Percentiles rank a stretch among this genome's conserved stretches.
Conservation (phyloP, 2,888 invertebrate genomes). For the Spisula solida region DNA sequence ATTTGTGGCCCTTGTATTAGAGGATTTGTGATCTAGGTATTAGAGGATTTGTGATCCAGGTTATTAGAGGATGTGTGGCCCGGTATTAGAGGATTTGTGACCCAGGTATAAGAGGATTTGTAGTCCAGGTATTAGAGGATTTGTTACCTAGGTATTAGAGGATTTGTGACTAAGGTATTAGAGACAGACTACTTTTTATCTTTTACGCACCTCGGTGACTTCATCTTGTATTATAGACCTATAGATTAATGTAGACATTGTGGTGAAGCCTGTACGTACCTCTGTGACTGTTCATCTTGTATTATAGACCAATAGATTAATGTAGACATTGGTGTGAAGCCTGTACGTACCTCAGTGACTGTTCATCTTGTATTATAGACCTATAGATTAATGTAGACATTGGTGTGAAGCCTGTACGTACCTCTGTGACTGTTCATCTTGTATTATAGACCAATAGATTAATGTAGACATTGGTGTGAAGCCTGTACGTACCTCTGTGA, state of each 20-base stretch:
- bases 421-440: constrained; percentile 41
- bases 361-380: constrained; percentile 59
- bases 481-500: constrained; percentile 89
- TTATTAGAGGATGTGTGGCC: no score
- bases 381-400: constrained; percentile 93
- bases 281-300: constrained; percentile 36
- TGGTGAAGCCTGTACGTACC: constrained; percentile 92
- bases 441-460: constrained; percentile 89
- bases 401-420: constrained; percentile 93
- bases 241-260: constrained; percentile 93
- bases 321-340: constrained; percentile 95
- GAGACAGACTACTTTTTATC: no score
- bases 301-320: constrained; percentile 90
- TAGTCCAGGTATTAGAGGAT: no score
- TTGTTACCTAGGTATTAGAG: no score
- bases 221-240: constrained; percentile 86
- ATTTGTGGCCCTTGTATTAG: no score
- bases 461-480: constrained; percentile 95
- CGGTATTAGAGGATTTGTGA: no score
- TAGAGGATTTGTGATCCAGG: no score
- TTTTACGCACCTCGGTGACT: constrained; percentile 33
- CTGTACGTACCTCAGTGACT: constrained; percentile 88
- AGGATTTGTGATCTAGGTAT: no score
- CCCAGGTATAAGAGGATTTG: no score
- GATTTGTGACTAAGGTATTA: no score